Percentiles rank a stretch among this genome's conserved stretches.
Conservation (phyloP, 2,888 invertebrate genomes). For the Allygus modestus region DNA sequence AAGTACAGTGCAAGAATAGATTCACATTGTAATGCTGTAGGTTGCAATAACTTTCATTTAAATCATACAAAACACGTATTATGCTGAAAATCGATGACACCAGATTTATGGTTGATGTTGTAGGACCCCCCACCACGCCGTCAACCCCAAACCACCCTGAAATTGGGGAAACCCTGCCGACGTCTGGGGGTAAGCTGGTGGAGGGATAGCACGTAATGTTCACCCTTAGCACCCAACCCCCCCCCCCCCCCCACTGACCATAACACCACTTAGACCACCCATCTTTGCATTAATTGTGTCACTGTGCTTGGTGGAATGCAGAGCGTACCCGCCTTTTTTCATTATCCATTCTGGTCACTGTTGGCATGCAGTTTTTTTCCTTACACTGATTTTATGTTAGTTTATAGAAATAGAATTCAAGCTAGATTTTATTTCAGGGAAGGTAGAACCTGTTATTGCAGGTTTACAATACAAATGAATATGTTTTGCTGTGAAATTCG, state of each 20-base stretch:
- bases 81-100: not conserved
- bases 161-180: not conserved
- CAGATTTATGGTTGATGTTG: slow-evolving; percentile 25
- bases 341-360: not conserved
- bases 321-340: too few relatives aligned
- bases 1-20: too few relatives aligned
- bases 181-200: slow-evolving; percentile 53
- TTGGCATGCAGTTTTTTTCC: not conserved
- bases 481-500: too few relatives aligned
- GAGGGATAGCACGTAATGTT: slow-evolving; percentile 25
- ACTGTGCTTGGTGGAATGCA: too few relatives aligned
- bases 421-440: too few relatives aligned
- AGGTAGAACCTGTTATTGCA: too few relatives aligned
- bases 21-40: too few relatives aligned
- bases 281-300: too few relatives aligned
- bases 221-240: slow-evolving; percentile 10
- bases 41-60: too few relatives aligned
- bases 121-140: slow-evolving; percentile 55
- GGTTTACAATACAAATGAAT: too few relatives aligned
- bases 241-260: not conserved
- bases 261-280: not conserved
- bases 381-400: too few relatives aligned
- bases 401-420: too few relatives aligned
- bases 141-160: not conserved
- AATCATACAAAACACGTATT: not conserved